Evolutionary conservation across 2,888 invertebrate genomes (phyloP), one percentile per base, ranked within the genome.

Genomic region (Synergus umbraculus): DNA sequence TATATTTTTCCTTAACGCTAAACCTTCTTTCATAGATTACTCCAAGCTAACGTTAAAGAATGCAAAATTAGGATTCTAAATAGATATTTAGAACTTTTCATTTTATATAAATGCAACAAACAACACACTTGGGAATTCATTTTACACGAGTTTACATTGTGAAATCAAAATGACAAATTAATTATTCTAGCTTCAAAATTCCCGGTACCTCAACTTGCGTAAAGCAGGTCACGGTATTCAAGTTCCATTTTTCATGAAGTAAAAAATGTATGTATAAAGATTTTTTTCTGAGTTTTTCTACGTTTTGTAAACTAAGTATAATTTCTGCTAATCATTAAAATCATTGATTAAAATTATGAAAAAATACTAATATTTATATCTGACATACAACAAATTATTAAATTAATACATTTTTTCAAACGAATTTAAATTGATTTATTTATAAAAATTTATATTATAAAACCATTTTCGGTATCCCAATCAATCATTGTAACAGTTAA

Each of bases 141-240:
- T 49, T 49, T 2, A 7, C 1, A 49, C 8, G 15, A 49, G n/a
- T 49, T 15, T n/a, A n/a, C 49, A 49, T 49, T 49, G 15, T 49
- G n/a, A 49, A 49, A 49, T n/a, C 15, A n/a, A 49, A 49, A 7
- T 49, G n/a, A 49, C 49, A 49, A 49, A 49, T 15, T 49, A 2
- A 49, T 2, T 49, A 49, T 15, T 7, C n/a, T n/a, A 5, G 15
- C 49, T 49, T 49, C 49, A 49, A 29, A 29, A 49, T n/a, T 49
- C 49, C 7, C 15, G n/a, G 15, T 8, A 49, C 1, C 49, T 49
- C 15, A 13, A 5, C 8, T 49, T 49, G 15, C 15, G n/a, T 46
- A 22, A 67, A 67, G 18, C 67, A 46, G 67, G 67, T 67, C 46
- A 67, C n/a, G 46, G 44, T 67, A 46, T 37, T 43, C 65, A 8